These are phyloP conservation scores for Metopolophium dirhodum DNA, from an alignment of 1,140 invertebrate genomes.

Conservation along the genomic window DNA sequence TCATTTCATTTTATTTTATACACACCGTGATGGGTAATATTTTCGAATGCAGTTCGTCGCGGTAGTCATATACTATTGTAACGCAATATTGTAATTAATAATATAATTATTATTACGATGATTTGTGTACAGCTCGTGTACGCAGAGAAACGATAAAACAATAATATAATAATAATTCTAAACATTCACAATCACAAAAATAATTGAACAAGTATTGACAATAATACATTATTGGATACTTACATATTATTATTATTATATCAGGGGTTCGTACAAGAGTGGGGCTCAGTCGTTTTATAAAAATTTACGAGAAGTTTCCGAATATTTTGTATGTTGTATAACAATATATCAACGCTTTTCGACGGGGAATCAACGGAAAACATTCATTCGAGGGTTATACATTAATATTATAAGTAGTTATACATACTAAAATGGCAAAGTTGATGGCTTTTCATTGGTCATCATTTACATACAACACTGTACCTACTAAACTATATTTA, in stretches of 20 bases:
- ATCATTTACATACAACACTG: conserved; percentile 16
- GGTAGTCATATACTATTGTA: neutral
- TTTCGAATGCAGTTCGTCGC: neutral
- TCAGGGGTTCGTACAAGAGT: neutral
- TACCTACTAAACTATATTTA: conserved; percentile 28
- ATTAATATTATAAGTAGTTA: neutral
- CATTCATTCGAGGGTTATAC: neutral
- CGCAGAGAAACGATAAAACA: neutral
- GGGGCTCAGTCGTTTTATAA: conserved; percentile 50
- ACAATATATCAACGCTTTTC: neutral
- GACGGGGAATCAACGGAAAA: neutral
- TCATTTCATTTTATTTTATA: neutral
- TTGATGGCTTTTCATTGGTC: conserved; percentile 49
- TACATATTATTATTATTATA: neutral
- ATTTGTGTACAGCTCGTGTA: neutral
- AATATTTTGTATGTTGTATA: neutral
- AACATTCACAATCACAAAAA: conserved; percentile 40
- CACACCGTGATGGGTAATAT: neutral
- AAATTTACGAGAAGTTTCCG: conserved; percentile 37
- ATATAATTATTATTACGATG: neutral
- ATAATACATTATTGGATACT: conserved; percentile 11
- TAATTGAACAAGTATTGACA: conserved; percentile 38
- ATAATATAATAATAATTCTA: neutral
- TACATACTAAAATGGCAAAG: conserved; percentile 54
- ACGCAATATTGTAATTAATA: neutral